Conservation (phyloP, 2,113 vertebrate species). For the Sclerurus mexicanus region DNA sequence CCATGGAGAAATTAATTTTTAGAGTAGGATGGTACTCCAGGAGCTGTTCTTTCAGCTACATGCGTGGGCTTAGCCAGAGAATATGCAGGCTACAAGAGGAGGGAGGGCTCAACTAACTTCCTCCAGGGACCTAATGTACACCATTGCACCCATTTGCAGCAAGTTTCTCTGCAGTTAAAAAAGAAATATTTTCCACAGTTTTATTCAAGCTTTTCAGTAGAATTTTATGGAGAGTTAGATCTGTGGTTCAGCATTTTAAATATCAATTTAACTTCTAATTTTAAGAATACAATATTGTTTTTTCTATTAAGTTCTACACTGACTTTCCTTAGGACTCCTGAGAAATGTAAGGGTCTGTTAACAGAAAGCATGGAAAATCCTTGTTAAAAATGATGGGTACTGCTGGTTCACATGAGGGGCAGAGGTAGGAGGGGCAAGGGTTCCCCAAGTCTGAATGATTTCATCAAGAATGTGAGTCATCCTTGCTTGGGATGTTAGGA, state of each 20-base stretch:
- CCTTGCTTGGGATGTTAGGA: neutral
- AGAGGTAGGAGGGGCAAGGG: neutral
- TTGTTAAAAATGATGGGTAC: neutral
- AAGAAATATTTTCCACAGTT: neutral
- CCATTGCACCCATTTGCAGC: neutral
- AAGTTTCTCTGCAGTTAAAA: neutral
- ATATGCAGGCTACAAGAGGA: neutral
- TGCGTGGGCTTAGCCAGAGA: neutral
- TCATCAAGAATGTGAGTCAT: neutral
- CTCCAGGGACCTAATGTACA: neutral
- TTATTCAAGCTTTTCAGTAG: neutral
- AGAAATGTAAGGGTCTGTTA: neutral
- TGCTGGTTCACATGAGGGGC: neutral
- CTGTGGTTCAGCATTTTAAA: neutral
- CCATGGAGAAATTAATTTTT: neutral
- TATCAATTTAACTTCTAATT: slow-evolving; percentile 7
- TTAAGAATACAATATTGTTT: neutral
- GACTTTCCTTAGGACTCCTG: neutral
- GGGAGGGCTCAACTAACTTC: neutral
- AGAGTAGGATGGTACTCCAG: neutral
- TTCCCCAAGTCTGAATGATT: neutral
- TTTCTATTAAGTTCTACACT: neutral
- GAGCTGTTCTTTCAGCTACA: neutral
- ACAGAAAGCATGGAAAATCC: neutral
- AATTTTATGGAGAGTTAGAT: slow-evolving; percentile 23